Evolutionary conservation across 2,888 invertebrate genomes (phyloP), one percentile per base, ranked within the genome.

Genomic region (Macrophya annulata): DNA sequence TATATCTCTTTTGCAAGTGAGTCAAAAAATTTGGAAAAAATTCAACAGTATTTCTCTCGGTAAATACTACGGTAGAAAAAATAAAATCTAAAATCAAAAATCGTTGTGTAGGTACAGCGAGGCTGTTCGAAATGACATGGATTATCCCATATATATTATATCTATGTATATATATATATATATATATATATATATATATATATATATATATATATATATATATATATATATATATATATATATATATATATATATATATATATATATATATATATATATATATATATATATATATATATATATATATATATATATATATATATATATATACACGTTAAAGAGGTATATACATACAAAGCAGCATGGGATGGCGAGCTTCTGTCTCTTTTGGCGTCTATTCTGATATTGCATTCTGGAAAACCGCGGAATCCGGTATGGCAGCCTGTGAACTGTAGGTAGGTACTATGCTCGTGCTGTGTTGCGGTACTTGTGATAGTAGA

Each of bases 401-500:
- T 68, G 83, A 83, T 83, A 83, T 83, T 83, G 51, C 83, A 83
- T 83, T 83, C 83, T 83, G 83, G 43, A 71, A 83, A 83, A 83
- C 83, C 83, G 83, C 83, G 83, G 83, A 71, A 68, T 83, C 48
- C 51, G 83, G 9, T 37, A 71, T 68, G 68, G 68, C 68, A 83
- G 83, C 68, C 37, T 17, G 68, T 43, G 48, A 48, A 4, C 48
- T 48, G 12, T 9, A n/a, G n/a, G n/a, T n/a, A n/a, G n/a, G n/a
- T n/a, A 10, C 15, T 17, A 8, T n/a, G 17, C 45, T n/a, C 51
- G 48, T 45, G 1, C 48, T 17, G 51, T 68, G 31, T 31, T 31
- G 17, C 12, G 37, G 31, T 31, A 55, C n/a, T 10, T 15, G 62
- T 5, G n/a, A 6, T 55, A 55, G n/a, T n/a, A 4, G 21, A 9